Conservation (phyloP, 2,888 invertebrate genomes). For the Cinara cedri region DNA sequence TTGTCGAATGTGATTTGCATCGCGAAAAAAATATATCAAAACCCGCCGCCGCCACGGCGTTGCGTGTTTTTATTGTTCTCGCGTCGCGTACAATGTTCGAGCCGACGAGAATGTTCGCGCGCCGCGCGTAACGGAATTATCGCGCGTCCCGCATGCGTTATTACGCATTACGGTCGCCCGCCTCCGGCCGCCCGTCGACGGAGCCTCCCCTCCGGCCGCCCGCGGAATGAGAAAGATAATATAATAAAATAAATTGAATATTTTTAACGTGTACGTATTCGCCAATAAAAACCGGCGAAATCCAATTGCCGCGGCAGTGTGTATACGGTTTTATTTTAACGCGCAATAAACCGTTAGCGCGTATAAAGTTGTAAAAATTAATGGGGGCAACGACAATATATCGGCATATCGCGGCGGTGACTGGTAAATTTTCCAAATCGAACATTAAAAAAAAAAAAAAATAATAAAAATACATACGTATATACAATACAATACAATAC, state of each 20-base stretch:
- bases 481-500: no score
- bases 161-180: no score
- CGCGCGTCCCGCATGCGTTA: neutral
- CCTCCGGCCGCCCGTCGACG: no score
- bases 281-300: conserved; percentile 48
- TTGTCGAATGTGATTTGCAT: conserved; percentile 52
- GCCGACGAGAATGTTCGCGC: conserved; percentile 2
- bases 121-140: conserved; percentile 32
- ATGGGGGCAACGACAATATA: no score
- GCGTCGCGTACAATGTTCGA: conserved; percentile 3
- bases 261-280: conserved; percentile 47
- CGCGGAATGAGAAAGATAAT: conserved; percentile 2
- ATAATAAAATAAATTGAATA: conserved; percentile 53
- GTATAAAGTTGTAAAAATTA: no score
- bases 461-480: no score
- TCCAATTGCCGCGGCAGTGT: conserved; percentile 7
- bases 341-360: conserved; percentile 42
- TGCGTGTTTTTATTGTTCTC: conserved; percentile 39
- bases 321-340: conserved; percentile 37
- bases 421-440: no score
- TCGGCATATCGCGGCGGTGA: neutral
- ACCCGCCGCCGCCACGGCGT: neutral
- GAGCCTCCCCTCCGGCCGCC: no score
- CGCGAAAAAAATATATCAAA: conserved; percentile 23
- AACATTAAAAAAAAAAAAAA: no score